Conservation (phyloP, 1,140 invertebrate genomes). For the Drosophila parabipectinata region DNA sequence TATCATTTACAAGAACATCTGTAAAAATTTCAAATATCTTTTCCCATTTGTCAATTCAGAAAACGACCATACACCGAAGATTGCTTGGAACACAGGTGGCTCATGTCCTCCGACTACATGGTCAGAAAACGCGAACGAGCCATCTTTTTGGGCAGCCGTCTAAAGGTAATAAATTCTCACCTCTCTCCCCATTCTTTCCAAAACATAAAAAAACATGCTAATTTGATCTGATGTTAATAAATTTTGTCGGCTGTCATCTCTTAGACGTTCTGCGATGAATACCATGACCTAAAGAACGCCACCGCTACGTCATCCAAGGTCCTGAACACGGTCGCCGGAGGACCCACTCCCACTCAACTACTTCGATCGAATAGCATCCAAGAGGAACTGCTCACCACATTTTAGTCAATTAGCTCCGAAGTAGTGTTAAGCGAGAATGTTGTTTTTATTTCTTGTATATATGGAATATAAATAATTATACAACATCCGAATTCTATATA, state of each 20-base stretch:
- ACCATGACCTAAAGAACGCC: constrained; percentile 87
- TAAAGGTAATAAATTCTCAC: constrained; percentile 86
- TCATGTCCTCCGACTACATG: constrained; percentile 95
- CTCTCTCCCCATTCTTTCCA: neutral
- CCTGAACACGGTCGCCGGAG: constrained; percentile 75
- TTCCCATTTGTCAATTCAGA: constrained; percentile 85
- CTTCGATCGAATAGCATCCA: constrained; percentile 92
- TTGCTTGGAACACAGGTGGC: constrained; percentile 97
- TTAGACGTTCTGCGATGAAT: constrained; percentile 90
- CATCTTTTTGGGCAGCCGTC: constrained; percentile 91
- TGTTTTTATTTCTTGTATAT: constrained; percentile 64
- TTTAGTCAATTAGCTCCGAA: constrained; percentile 66
- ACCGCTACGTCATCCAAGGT: constrained; percentile 87
- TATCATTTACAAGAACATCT: neutral
- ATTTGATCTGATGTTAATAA: constrained; percentile 15
- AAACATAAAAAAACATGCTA: constrained; percentile 3
- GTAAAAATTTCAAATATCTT: neutral
- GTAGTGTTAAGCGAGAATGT: constrained; percentile 55
- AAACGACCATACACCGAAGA: constrained; percentile 97
- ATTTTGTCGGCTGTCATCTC: constrained; percentile 6
- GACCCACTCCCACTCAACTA: constrained; percentile 86
- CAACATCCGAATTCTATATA: constrained; percentile 51
- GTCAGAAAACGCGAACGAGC: constrained; percentile 95
- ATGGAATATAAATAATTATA: constrained; percentile 53
- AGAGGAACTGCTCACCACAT: constrained; percentile 89